Evolutionary conservation across 2,888 invertebrate species (phyloP).

Genomic region (Lochmaea crataegi): DNA sequence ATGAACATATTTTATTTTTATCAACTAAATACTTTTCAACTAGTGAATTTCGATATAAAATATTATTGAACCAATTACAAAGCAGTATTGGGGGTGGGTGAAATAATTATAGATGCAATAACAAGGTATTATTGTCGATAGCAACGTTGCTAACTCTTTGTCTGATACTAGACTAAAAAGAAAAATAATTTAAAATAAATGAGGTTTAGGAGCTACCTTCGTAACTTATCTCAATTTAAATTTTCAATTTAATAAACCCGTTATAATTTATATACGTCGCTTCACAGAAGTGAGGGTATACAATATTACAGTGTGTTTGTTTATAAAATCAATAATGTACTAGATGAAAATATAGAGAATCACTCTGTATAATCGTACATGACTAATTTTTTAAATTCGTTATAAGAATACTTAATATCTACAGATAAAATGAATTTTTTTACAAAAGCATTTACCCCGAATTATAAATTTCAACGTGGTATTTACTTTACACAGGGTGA

Average conservation of each 20-base stretch:
- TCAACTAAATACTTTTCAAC: too few relatives aligned
- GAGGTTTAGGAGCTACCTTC: conserved; percentile 19
- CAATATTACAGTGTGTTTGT: conserved; percentile 40
- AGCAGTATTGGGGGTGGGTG: too few relatives aligned
- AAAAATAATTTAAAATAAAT: conserved; percentile 19
- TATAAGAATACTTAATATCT: conserved; percentile 62
- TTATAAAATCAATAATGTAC: conserved; percentile 17
- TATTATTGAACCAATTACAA: too few relatives aligned
- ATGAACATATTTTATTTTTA: too few relatives aligned
- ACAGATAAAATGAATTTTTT: conserved; percentile 45
- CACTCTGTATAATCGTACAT: conserved; percentile 39
- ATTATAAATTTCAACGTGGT: conserved; percentile 22
- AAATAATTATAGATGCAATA: too few relatives aligned
- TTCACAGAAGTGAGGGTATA: conserved; percentile 58
- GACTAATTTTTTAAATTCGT: conserved; percentile 60
- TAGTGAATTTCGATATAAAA: too few relatives aligned
- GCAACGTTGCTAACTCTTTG: background rate
- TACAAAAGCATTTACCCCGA: conserved; percentile 38
- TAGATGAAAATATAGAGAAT: conserved; percentile 4
- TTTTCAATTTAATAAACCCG: conserved; percentile 38
- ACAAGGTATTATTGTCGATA: background rate
- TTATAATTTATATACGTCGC: conserved; percentile 47
- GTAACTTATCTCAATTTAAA: conserved; percentile 13
- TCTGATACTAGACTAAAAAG: conserved; percentile 8
- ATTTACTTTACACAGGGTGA: background rate